Conservation (phyloP, 2,888 invertebrate genomes). For the Byasa hedistus region DNA sequence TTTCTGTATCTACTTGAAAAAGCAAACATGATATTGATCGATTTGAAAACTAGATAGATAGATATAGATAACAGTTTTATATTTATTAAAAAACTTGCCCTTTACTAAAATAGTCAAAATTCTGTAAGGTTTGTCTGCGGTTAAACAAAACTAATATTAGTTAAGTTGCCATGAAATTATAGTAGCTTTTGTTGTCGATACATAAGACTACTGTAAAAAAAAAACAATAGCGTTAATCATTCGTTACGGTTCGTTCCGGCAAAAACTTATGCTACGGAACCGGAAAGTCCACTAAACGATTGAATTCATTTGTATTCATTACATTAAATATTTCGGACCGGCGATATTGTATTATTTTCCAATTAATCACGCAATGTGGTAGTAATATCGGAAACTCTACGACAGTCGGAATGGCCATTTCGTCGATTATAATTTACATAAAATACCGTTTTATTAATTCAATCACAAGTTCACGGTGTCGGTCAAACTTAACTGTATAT, state of each 20-base stretch:
- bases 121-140: too few species aligned
- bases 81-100: too few species aligned
- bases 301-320: constrained; percentile 12
- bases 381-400: constrained; percentile 7
- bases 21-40: too few species aligned
- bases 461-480: neutral
- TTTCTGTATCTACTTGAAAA: too few species aligned
- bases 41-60: too few species aligned
- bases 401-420: constrained; percentile 12
- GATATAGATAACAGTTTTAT: too few species aligned
- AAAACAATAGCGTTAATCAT: neutral
- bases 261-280: neutral
- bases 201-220: too few species aligned
- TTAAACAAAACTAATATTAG: too few species aligned
- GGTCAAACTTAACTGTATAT: constrained; percentile 9
- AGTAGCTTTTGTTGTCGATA: too few species aligned
- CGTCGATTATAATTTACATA: constrained; percentile 14
- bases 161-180: too few species aligned
- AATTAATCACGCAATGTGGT: constrained; percentile 9
- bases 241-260: neutral
- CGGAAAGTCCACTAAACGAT: constrained; percentile 8
- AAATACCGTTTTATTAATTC: constrained; percentile 11
- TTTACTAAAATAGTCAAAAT: too few species aligned
- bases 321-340: constrained; percentile 14
- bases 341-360: constrained; percentile 8